phyloP scores from a whole-genome alignment of 2,797 vertebrate species.

The Apodemus agrarius region DNA sequence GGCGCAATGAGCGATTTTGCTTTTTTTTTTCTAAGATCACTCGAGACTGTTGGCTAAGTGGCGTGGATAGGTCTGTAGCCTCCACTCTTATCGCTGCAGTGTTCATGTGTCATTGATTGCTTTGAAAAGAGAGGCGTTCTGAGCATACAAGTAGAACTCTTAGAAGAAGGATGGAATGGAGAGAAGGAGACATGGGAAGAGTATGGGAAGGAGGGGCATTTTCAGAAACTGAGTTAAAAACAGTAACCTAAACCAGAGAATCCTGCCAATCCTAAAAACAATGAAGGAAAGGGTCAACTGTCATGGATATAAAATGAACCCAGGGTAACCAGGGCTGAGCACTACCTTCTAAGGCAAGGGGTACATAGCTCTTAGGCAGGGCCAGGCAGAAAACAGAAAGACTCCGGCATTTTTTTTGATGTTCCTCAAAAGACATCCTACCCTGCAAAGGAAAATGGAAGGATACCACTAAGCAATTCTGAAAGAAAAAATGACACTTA shows the following conservation, averaged over 20 bases:
- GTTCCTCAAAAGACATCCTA: not conserved
- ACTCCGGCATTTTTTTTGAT: not conserved
- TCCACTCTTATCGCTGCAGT: not conserved
- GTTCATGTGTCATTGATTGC: not conserved
- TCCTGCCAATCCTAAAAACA: not conserved
- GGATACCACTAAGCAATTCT: not conserved
- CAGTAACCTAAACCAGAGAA: not conserved
- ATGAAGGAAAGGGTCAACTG: not conserved
- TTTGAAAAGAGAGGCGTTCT: not conserved
- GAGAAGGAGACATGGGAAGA: not conserved
- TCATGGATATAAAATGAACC: not conserved
- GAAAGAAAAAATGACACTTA: not conserved
- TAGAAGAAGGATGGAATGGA: not conserved
- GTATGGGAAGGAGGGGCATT: not conserved
- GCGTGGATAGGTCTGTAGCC: not conserved
- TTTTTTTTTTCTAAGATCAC: conserved; percentile 23
- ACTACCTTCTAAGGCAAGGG: not conserved
- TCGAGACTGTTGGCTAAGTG: not conserved
- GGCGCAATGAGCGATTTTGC: not conserved
- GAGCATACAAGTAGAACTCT: not conserved
- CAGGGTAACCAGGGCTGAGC: not conserved
- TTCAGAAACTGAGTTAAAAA: not conserved
- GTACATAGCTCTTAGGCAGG: not conserved
- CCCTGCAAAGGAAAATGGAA: not conserved
- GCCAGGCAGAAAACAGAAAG: not conserved